Base-by-base conservation (phyloP, 2,888 invertebrate species). In the Diarsia rubi region DNA sequence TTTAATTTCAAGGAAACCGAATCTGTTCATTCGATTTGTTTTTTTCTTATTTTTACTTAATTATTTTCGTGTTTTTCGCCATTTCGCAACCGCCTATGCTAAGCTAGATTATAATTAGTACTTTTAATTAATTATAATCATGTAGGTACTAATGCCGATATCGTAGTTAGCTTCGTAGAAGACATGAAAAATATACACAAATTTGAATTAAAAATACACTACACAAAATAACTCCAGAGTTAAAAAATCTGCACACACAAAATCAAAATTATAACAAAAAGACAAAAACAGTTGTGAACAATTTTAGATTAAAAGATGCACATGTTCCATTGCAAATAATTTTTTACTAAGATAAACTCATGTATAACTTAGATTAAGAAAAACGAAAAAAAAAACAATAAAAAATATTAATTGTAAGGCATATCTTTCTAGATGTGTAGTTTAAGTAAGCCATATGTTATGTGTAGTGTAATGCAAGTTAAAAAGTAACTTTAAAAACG, bases 81-180 rank as follows among this genome's bases (percentile, higher is more conserved):
- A 84, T 84, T 83, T 71, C 69, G 68, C 77, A 78, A 82, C 87
- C 87, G 86, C 86, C 88, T 87, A 84, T 64, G 67, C 47, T 81
- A 82, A 77, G 73, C 27, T 82, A 82, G 71, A 52, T 71, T 54
- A 37, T 54, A 69, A 68, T 71, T 67, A 79, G 47, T 75, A 70
- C 68, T 68, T 62, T 59, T 60, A 74, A 62, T 27, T 70, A 75
- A 70, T 63, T 77, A 1, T 80, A 75, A 72, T 68, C 71, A 69
- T 69, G 59, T 84, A 69, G 68, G 59, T 84, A 81, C 57, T 80
- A 78, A 64, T 69, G 67, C 31, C 49, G 63, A 68, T 73, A 47
- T 37, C 68, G 74, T n/a, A 16, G 19, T 59, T 31, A 85, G 75
- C 69, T 71, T 85, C 73, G 60, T 77, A 69, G 77, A 75, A 82